Conservation (phyloP, 2,888 invertebrate species). For the Drosophila macrospina region DNA sequence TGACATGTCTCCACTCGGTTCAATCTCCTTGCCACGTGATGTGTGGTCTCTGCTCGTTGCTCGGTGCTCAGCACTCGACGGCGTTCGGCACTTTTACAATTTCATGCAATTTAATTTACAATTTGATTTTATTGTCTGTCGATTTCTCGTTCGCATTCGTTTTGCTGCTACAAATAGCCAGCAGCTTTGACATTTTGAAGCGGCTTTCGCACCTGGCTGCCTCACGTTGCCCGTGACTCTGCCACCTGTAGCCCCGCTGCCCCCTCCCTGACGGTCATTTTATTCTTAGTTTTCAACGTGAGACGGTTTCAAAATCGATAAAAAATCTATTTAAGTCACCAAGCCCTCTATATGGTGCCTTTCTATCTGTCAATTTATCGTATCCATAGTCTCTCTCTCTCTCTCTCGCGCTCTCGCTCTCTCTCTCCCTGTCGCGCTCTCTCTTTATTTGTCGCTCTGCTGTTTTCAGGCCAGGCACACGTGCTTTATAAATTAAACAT, state of each 20-base stretch:
- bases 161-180: constrained; percentile 54
- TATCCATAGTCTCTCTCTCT: constrained; percentile 11
- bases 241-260: constrained; percentile 19
- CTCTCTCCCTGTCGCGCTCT: constrained; percentile 2
- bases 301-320: constrained; percentile 74
- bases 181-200: constrained; percentile 76
- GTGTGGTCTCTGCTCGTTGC: too few relatives aligned
- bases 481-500: constrained; percentile 74
- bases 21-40: constrained; percentile 19
- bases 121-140: constrained; percentile 65
- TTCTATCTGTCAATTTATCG: constrained; percentile 48
- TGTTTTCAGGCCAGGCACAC: constrained; percentile 51
- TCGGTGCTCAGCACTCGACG: not conserved
- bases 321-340: constrained; percentile 74
- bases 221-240: constrained; percentile 11
- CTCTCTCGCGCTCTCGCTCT: not conserved
- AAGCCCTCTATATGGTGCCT: constrained; percentile 13
- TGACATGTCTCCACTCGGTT: constrained; percentile 12
- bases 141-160: constrained; percentile 14
- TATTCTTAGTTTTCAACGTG: constrained; percentile 75
- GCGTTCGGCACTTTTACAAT: constrained; percentile 23
- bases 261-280: constrained; percentile 43
- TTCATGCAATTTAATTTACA: constrained; percentile 75
- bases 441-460: not conserved
- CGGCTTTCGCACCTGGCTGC: constrained; percentile 72